phyloP scores from a whole-genome alignment of 2,113 vertebrate genomes.

The Hyperopisus bebe region DNA sequence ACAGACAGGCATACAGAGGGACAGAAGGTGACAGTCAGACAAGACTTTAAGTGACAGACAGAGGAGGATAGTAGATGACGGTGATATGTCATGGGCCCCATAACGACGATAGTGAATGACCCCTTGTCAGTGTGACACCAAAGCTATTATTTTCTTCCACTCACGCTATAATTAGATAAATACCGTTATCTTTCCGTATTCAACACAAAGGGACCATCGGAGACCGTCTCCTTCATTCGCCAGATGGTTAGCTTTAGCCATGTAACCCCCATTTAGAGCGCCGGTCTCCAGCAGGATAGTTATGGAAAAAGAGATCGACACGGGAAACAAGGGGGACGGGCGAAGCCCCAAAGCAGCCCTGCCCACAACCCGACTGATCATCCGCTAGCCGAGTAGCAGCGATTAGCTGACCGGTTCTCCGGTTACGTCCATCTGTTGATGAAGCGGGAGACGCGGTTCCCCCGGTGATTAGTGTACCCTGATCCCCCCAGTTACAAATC shows the following conservation, averaged over 20 bases:
- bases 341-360: neutral
- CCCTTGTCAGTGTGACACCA: neutral
- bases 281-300: neutral
- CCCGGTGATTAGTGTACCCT: neutral
- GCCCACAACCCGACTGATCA: neutral
- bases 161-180: neutral
- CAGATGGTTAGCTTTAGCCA: neutral
- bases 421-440: neutral
- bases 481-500: neutral
- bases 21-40: neutral
- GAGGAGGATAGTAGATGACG: neutral
- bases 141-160: neutral
- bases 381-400: neutral
- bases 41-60: neutral
- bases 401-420: neutral
- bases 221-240: neutral
- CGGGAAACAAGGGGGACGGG: neutral
- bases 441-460: neutral
- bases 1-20: neutral
- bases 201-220: neutral
- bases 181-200: neutral
- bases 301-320: neutral
- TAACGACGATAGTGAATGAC: neutral
- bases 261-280: neutral
- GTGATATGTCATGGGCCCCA: neutral